These are phyloP conservation scores for Azemiops feae DNA, from an alignment of 2,113 vertebrate species.

Conservation along the genomic window DNA sequence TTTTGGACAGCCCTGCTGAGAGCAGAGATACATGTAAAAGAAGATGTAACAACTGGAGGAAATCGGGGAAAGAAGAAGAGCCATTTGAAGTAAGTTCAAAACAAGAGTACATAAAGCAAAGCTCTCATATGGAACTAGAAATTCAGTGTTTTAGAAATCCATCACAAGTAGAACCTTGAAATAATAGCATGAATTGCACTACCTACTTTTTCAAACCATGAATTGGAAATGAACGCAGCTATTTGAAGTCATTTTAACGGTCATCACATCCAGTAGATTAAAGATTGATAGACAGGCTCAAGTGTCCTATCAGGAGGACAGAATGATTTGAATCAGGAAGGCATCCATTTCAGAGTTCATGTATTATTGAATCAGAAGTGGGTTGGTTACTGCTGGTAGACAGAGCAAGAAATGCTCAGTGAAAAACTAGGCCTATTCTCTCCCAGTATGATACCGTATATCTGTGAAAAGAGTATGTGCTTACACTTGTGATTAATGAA, in stretches of 20 bases:
- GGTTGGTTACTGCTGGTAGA: background rate
- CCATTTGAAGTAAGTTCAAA: background rate
- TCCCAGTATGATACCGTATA: background rate
- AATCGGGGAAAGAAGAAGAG: background rate
- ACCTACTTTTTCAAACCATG: background rate
- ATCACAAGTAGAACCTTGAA: background rate
- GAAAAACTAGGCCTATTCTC: background rate
- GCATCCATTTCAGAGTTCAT: conserved; percentile 65
- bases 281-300: conserved; percentile 63
- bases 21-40: background rate
- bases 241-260: background rate
- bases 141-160: background rate
- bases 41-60: background rate
- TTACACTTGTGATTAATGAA: background rate
- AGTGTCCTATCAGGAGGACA: conserved; percentile 41
- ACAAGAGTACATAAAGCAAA: background rate
- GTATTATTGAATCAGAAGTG: conserved; percentile 62
- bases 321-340: conserved; percentile 30
- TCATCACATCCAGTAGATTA: conserved; percentile 54
- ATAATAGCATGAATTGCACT: background rate
- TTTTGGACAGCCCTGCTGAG: background rate
- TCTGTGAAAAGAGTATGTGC: background rate
- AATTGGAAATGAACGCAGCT: conserved; percentile 41
- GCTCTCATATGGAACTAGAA: background rate
- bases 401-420: background rate